A percentile compares a stretch with the other conserved stretches of the same genome.
Evolutionary conservation across 2,888 invertebrate species (phyloP).

Genomic region (Geotrupes spiniger): DNA sequence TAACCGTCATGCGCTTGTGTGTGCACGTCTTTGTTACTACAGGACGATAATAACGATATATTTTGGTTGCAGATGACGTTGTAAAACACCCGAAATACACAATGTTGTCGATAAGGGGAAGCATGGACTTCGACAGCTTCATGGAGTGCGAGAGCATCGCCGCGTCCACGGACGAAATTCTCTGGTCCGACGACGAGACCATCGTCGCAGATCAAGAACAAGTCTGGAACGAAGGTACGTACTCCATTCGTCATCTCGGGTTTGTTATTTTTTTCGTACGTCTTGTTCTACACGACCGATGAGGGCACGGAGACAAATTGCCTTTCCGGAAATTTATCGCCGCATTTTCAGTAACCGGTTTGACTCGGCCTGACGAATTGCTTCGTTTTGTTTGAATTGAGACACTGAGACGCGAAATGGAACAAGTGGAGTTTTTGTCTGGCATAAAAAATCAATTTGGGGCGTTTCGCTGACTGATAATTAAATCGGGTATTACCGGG

Average conservation of each 20-base stretch:
- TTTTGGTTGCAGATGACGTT: too few relatives aligned
- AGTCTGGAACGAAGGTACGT: slow-evolving; percentile 48
- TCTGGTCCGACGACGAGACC: slow-evolving; percentile 51
- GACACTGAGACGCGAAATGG: background rate
- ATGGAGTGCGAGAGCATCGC: slow-evolving; percentile 48
- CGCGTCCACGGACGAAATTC: slow-evolving; percentile 49
- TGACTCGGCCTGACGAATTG: background rate
- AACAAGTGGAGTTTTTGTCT: background rate
- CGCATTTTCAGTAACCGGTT: slow-evolving; percentile 1
- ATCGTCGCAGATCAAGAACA: slow-evolving; percentile 49
- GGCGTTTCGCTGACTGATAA: too few relatives aligned
- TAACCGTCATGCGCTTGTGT: too few relatives aligned
- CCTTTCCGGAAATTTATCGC: slow-evolving; percentile 5
- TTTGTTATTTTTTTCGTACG: slow-evolving; percentile 1
- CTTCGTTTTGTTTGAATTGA: background rate
- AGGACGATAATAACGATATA: too few relatives aligned
- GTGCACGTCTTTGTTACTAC: too few relatives aligned
- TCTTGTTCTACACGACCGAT: slow-evolving; percentile 3
- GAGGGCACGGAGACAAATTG: slow-evolving; percentile 4
- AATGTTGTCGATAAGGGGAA: slow-evolving; percentile 38
- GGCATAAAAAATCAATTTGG: too few relatives aligned
- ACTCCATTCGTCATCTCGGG: background rate
- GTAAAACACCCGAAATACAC: too few relatives aligned
- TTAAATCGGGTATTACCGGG: too few relatives aligned
- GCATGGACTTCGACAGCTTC: slow-evolving; percentile 45